Evolutionary conservation across 2,113 vertebrate species (phyloP).

Genomic region (Aspidoscelis tigris): DNA sequence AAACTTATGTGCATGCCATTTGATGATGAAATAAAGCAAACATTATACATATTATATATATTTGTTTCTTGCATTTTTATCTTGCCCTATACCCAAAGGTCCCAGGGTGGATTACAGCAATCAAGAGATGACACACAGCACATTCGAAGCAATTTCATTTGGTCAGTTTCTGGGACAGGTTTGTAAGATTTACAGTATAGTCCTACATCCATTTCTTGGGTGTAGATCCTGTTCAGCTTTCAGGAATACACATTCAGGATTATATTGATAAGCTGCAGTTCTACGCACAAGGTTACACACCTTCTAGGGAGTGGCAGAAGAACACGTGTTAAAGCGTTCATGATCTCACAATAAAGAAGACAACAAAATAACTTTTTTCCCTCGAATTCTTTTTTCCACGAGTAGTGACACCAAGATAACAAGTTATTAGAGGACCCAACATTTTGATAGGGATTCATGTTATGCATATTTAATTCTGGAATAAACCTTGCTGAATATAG

Average conservation of each 20-base stretch:
- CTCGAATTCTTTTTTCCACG: too few relatives aligned
- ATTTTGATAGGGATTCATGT: too few relatives aligned
- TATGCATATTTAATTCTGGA: neutral
- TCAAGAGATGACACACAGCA: neutral
- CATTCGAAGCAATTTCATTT: neutral
- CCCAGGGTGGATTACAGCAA: too few relatives aligned
- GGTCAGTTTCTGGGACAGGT: neutral
- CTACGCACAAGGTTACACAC: neutral
- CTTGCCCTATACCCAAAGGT: too few relatives aligned
- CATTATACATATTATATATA: too few relatives aligned
- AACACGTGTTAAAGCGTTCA: too few relatives aligned
- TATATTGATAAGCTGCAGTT: neutral
- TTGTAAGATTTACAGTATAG: neutral
- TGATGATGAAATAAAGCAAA: neutral
- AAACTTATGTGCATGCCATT: neutral
- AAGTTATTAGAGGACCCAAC: too few relatives aligned
- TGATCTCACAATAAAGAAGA: too few relatives aligned
- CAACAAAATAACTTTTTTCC: too few relatives aligned
- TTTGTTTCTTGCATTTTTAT: too few relatives aligned
- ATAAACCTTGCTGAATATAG: neutral
- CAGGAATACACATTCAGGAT: neutral
- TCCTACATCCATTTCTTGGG: neutral
- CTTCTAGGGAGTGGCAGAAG: too few relatives aligned
- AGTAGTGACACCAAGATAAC: too few relatives aligned
- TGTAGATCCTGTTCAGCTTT: neutral